phyloP scores from a whole-genome alignment of 2,888 invertebrate genomes.

The Seira ritae region DNA sequence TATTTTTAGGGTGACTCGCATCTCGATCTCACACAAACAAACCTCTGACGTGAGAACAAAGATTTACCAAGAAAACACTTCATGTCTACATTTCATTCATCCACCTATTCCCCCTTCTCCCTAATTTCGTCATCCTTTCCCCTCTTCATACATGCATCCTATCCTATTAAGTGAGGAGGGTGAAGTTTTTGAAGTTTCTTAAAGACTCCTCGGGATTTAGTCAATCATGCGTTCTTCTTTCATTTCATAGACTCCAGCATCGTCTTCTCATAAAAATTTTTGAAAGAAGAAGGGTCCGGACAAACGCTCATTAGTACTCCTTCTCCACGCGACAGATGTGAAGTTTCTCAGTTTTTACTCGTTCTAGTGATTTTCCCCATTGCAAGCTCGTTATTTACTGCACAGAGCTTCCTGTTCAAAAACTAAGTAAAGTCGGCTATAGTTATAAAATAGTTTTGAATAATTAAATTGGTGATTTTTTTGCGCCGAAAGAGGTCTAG shows the following conservation, averaged over 20 bases:
- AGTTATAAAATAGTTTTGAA: not conserved
- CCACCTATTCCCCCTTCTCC: not conserved
- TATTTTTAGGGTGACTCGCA: not conserved
- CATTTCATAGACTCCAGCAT: slow-evolving; percentile 4
- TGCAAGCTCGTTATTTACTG: not conserved
- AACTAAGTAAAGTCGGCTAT: not conserved
- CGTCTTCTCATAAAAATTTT: not conserved
- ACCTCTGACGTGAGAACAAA: not conserved
- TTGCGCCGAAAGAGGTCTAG: not conserved
- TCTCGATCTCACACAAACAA: too few species aligned
- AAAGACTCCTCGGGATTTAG: not conserved
- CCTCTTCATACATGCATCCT: not conserved
- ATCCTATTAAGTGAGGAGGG: not conserved
- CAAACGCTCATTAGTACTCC: not conserved
- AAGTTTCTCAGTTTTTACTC: not conserved
- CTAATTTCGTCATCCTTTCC: too few species aligned
- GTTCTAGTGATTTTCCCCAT: not conserved
- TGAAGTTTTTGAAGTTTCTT: slow-evolving; percentile 6
- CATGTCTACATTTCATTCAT: not conserved
- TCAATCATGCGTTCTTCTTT: not conserved
- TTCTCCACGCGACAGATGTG: not conserved
- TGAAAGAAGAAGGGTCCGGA: not conserved
- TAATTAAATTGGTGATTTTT: not conserved
- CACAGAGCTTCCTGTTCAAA: not conserved
- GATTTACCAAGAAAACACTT: not conserved